Evolutionary conservation across 2,797 vertebrate genomes (phyloP).

Genomic region (Dicrostonyx torquatus): DNA sequence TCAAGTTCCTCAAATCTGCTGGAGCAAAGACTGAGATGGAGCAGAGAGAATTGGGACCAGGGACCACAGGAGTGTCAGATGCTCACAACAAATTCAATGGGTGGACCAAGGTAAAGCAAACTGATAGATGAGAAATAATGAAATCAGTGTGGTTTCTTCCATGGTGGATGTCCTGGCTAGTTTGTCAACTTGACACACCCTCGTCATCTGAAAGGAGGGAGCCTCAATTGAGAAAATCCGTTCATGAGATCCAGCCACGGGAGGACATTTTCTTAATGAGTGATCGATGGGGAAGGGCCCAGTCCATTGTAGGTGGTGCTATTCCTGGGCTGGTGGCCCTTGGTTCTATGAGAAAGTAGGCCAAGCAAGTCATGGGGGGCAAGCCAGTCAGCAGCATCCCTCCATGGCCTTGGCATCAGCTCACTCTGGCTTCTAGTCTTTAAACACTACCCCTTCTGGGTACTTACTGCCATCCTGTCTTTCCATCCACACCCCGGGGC

Average conservation of each 20-base stretch:
- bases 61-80: not conserved
- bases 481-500: not conserved
- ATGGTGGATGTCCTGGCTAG: too few species aligned
- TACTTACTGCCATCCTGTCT: too few species aligned
- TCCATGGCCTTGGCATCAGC: not conserved
- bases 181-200: not conserved
- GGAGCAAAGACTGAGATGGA: not conserved
- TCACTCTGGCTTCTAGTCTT: not conserved
- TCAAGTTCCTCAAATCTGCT: not conserved
- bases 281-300: not conserved
- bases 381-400: not conserved
- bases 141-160: not conserved
- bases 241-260: not conserved
- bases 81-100: not conserved
- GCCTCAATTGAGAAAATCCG: not conserved
- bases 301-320: not conserved
- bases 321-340: too few species aligned
- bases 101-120: not conserved
- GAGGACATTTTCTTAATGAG: not conserved
- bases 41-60: not conserved
- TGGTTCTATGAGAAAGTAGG: not conserved
- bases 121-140: not conserved
- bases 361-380: too few species aligned
- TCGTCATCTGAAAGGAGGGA: not conserved
- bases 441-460: not conserved